Conservation (phyloP, 2,113 vertebrate genomes). For the Hiodon tergisus region DNA sequence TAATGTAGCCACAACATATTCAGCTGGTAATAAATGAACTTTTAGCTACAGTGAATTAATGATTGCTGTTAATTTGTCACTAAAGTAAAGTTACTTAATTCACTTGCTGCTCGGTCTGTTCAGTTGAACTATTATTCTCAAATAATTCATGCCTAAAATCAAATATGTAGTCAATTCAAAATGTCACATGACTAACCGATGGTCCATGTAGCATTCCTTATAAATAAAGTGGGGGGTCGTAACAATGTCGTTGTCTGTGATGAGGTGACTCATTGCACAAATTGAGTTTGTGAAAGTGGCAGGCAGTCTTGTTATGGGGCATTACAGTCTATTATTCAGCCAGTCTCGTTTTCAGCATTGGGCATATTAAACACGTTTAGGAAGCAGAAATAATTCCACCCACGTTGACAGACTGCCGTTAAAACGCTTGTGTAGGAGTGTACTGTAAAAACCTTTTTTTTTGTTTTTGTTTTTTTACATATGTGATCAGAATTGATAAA, state of each 20-base stretch:
- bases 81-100: not conserved
- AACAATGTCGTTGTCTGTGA: not conserved
- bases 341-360: not conserved
- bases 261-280: not conserved
- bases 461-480: not conserved
- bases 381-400: slow-evolving; percentile 16
- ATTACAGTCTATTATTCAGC: not conserved
- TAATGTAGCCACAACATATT: too few relatives aligned
- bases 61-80: too few relatives aligned
- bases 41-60: too few relatives aligned
- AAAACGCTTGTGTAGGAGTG: slow-evolving; percentile 24
- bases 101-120: not conserved
- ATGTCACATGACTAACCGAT: not conserved
- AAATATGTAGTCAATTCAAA: not conserved
- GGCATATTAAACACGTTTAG: slow-evolving; percentile 2
- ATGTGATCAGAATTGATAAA: slow-evolving; percentile 3
- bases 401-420: slow-evolving; percentile 13
- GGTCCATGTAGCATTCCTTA: not conserved
- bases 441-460: not conserved
- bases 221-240: not conserved
- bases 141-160: too few relatives aligned
- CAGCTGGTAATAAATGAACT: too few relatives aligned
- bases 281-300: not conserved
- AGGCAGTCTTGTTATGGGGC: not conserved
- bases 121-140: not conserved